phyloP scores from a whole-genome alignment of 2,113 vertebrate genomes.

The Phrynosoma blainvillii region DNA sequence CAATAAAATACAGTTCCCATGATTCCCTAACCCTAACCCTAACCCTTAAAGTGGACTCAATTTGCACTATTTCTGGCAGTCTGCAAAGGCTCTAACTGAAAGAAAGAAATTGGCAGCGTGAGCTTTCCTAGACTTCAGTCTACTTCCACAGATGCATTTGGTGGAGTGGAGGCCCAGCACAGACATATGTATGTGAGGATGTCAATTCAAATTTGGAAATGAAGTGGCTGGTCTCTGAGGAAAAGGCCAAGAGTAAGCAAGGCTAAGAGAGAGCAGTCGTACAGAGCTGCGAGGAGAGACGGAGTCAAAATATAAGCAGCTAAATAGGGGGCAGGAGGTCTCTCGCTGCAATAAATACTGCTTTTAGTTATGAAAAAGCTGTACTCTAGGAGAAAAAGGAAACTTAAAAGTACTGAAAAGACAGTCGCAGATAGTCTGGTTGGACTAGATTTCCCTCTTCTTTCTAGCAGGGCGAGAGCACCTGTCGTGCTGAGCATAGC shows the following conservation, averaged over 20 bases:
- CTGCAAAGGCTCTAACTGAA: too few relatives aligned
- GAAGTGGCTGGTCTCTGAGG: not conserved
- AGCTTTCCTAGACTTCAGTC: too few relatives aligned
- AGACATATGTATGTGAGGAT: too few relatives aligned
- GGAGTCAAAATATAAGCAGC: not conserved
- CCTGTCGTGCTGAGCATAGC: not conserved
- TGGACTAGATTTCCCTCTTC: not conserved
- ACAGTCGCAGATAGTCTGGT: too few relatives aligned
- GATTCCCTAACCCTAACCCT: too few relatives aligned
- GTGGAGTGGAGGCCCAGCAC: too few relatives aligned
- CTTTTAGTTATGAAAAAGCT: not conserved
- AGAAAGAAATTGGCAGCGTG: too few relatives aligned
- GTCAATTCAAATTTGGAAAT: too few relatives aligned
- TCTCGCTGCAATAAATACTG: not conserved
- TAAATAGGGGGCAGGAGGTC: not conserved
- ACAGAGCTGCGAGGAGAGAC: not conserved
- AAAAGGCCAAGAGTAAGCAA: not conserved
- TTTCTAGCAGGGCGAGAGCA: not conserved
- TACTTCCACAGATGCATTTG: too few relatives aligned
- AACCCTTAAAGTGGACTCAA: too few relatives aligned
- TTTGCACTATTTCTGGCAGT: too few relatives aligned
- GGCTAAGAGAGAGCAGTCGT: not conserved
- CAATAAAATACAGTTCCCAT: too few relatives aligned
- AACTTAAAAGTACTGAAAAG: not conserved
- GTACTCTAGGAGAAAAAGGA: not conserved